Evolutionary conservation across 2,797 vertebrate species (phyloP).

Genomic region (Paguma larvata): DNA sequence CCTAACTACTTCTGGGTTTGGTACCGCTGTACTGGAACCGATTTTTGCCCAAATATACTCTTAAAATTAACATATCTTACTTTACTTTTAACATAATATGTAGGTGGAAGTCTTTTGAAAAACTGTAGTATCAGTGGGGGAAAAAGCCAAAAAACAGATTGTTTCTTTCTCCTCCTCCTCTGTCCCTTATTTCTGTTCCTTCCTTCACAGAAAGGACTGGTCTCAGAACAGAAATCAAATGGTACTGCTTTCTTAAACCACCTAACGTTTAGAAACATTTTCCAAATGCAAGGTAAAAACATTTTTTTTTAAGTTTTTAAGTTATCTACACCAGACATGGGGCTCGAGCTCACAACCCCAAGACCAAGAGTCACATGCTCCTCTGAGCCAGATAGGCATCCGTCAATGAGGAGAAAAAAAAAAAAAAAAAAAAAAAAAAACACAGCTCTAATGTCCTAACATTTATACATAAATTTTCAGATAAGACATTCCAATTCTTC

Average conservation of each 20-base stretch:
- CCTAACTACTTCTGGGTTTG: neutral
- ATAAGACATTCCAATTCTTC: neutral
- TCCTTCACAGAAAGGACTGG: neutral
- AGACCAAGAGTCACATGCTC: neutral
- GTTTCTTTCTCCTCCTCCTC: neutral
- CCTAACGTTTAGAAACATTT: conserved; percentile 21
- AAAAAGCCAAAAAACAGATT: neutral
- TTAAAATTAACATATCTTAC: neutral
- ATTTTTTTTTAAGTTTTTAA: neutral
- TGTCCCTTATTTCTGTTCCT: neutral
- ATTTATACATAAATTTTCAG: conserved; percentile 26
- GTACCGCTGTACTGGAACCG: rapidly evolving
- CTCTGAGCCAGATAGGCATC: neutral
- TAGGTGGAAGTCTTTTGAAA: neutral
- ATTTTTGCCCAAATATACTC: neutral
- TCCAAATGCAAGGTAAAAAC: neutral
- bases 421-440: neutral
- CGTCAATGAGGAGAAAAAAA: neutral
- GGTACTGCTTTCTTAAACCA: neutral
- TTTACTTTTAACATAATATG: neutral
- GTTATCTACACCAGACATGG: neutral
- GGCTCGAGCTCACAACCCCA: neutral
- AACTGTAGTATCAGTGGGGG: neutral
- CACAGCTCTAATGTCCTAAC: neutral
- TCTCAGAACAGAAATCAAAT: neutral